Percentiles rank a stretch among this genome's conserved stretches.
phyloP scores from a whole-genome alignment of 1,140 invertebrate genomes.

The Periplaneta americana region DNA sequence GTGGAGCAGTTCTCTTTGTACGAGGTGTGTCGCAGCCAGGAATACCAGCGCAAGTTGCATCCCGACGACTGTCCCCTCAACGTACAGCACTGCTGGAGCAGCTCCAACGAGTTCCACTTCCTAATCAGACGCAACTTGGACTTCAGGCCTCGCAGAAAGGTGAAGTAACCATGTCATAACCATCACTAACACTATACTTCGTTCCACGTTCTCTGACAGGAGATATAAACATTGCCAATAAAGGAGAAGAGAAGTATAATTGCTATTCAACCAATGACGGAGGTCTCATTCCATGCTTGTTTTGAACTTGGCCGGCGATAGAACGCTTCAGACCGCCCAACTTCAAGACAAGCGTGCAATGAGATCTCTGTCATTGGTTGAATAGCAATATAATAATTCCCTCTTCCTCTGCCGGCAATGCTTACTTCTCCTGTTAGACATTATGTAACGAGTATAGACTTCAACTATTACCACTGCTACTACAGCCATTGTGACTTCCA shows the following conservation, averaged over 20 bases:
- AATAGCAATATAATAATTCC: not conserved
- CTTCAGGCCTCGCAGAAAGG: constrained; percentile 14
- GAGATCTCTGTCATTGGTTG: too few relatives aligned
- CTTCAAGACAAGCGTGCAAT: too few relatives aligned
- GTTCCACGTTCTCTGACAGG: not conserved
- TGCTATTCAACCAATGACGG: too few relatives aligned
- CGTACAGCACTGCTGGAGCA: constrained; percentile 70
- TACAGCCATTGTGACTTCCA: not conserved
- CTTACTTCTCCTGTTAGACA: too few relatives aligned
- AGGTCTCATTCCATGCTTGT: too few relatives aligned
- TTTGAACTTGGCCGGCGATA: too few relatives aligned
- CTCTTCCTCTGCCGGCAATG: too few relatives aligned
- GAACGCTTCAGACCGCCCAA: too few relatives aligned
- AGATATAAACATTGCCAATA: too few relatives aligned
- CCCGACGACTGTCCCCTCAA: constrained; percentile 78
- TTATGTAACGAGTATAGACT: not conserved
- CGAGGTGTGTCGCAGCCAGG: constrained; percentile 62
- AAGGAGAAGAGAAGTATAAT: too few relatives aligned
- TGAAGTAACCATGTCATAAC: not conserved
- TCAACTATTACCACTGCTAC: not conserved
- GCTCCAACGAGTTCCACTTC: constrained; percentile 62
- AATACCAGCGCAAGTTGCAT: constrained; percentile 81
- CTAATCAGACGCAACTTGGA: constrained; percentile 51
- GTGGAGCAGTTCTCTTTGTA: constrained; percentile 83
- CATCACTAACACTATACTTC: not conserved